phyloP scores from a whole-genome alignment of 2,888 invertebrate genomes.

The Osedax fenrisi region DNA sequence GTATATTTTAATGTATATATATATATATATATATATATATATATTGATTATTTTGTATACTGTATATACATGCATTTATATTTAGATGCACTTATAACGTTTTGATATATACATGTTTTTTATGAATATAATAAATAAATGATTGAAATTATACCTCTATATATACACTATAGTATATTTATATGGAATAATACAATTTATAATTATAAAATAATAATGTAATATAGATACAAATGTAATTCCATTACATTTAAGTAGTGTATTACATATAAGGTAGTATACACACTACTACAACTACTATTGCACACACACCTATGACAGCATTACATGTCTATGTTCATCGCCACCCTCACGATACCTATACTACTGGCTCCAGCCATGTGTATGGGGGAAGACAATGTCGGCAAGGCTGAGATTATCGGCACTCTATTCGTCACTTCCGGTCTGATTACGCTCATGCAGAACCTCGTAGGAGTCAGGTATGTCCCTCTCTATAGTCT shows the following conservation, averaged over 20 bases:
- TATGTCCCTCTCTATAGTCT: slow-evolving; percentile 35
- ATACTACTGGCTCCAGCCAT: slow-evolving; percentile 70
- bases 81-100: no score
- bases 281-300: no score
- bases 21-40: background rate
- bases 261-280: no score
- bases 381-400: slow-evolving; percentile 58
- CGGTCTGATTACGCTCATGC: slow-evolving; percentile 48
- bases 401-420: slow-evolving; percentile 47
- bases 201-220: no score
- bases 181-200: no score
- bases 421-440: slow-evolving; percentile 49
- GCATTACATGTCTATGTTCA: slow-evolving; percentile 62
- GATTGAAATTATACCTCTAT: no score
- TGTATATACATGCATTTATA: no score
- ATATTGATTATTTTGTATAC: background rate
- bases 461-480: slow-evolving; percentile 49
- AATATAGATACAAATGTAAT: no score
- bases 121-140: no score
- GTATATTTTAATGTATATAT: background rate
- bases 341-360: slow-evolving; percentile 67
- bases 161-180: no score
- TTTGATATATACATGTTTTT: no score
- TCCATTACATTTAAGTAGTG: no score
- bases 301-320: slow-evolving; percentile 34